Evolutionary conservation across 30 jellyfish, hydroid and myxozoan genomes (phyloP), one percentile per base, ranked within the genome.

Genomic region (Clytia hemisphaerica): DNA sequence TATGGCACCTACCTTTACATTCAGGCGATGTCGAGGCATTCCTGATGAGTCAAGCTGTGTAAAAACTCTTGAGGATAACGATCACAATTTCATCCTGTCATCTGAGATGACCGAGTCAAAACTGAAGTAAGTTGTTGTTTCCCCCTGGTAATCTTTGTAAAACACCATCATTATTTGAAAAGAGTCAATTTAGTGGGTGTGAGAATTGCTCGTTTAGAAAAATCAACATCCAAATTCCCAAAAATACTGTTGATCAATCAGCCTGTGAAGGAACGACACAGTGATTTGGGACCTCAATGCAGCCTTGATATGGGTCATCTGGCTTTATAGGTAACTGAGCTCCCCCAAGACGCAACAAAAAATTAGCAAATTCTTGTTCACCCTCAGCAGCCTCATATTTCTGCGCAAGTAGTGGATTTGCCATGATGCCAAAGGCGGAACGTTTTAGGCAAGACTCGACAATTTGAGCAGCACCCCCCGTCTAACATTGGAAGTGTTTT

Each of bases 1-100:
- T 4, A 38, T 61, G 2, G 82, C 90, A 30, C 93, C 83, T 44
- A 72, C 64, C 37, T 80, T 58, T 33, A 80, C 44, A 33, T 58
- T 61, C 37, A 80, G 76, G 37, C 32, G n/a, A 62, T 80, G 93
- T 26, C 83, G 76, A 3, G 91, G 93, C 76, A 61, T 72, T 16
- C 76, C 83, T 12, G 90, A 34, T 6, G n/a, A n/a, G n/a, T n/a
- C n/a, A n/a, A n/a, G n/a, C n/a, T n/a, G n/a, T n/a, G n/a, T n/a
- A n/a, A n/a, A n/a, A n/a, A n/a, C n/a, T n/a, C n/a, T n/a, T n/a
- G n/a, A n/a, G n/a, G n/a, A n/a, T n/a, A n/a, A n/a, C n/a, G n/a
- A n/a, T n/a, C n/a, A n/a, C n/a, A n/a, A n/a, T n/a, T n/a, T n/a
- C n/a, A 10, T 59, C 37, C 26, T 68, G 12, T 26, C 2, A 37